Conservation (phyloP, 1,140 invertebrate genomes). For the Drosophila virilis region DNA sequence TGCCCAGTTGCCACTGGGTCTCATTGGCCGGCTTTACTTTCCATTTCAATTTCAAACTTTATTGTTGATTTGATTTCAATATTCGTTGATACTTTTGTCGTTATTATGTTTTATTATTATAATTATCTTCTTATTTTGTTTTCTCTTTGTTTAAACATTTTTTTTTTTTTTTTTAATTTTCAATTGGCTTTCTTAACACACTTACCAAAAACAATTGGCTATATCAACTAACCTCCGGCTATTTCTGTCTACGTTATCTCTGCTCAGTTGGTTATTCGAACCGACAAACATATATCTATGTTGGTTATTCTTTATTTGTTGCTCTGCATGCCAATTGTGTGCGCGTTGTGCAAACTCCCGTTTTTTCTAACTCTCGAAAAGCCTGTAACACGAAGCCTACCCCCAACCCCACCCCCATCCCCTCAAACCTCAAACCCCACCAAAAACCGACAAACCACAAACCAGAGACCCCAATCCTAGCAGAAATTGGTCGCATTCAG, state of each 20-base stretch:
- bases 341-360: constrained; percentile 13
- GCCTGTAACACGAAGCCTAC: background rate
- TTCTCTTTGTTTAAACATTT: background rate
- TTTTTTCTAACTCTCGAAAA: constrained; percentile 1
- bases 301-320: background rate
- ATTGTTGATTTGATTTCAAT: constrained; percentile 21
- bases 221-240: constrained; percentile 27
- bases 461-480: background rate
- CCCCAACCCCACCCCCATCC: too few relatives aligned
- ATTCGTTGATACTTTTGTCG: constrained; percentile 2
- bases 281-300: background rate
- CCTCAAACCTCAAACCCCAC: background rate
- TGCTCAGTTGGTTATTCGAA: background rate
- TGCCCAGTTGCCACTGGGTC: constrained; percentile 1
- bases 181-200: constrained; percentile 9
- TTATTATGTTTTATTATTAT: background rate
- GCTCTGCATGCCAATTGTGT: constrained; percentile 28
- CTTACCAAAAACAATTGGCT: constrained; percentile 27
- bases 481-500: background rate
- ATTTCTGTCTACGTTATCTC: constrained; percentile 15
- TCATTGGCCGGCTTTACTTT: background rate
- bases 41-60: constrained; percentile 32
- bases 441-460: background rate
- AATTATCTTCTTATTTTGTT: background rate
- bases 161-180: background rate